Evolutionary conservation across 1,140 invertebrate species (phyloP), one percentile per base, ranked within the genome.

Genomic region (Littorina saxatilis): DNA sequence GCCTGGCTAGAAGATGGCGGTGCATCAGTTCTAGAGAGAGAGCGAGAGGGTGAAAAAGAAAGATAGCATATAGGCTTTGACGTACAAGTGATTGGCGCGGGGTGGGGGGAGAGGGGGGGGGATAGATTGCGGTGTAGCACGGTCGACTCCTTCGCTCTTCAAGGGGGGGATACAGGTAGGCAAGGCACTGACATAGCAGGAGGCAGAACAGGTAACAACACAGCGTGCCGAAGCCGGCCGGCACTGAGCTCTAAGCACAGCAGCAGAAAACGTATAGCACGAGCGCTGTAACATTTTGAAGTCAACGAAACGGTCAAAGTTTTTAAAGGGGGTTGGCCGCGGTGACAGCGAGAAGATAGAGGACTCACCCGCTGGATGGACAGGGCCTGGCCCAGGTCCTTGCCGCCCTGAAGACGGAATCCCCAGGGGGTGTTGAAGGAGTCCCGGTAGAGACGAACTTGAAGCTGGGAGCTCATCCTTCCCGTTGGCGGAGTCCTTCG

Each of bases 341-440:
- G n/a, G n/a, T n/a, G n/a, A n/a, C n/a, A n/a, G n/a, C n/a, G n/a
- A n/a, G n/a, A n/a, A n/a, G n/a, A n/a, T 74, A 47, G 17, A 47
- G 61, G 43, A 89, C 91, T 95, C 95, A 98, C 97, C 95, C 96
- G 96, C 86, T 97, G 97, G 90, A 99, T 95, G 90, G 97, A 95
- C 87, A 99, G 94, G 78, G 97, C 96, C n/a, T 96, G 95, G 86
- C 95, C 95, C 86, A 98, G 94, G 94, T 98, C 97, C 83, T 95
- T 94, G 83, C 97, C 97, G 86, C 97, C 97, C 83, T 97, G 96
- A 81, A 98, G 94, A 85, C 97, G 95, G 88, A 98, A 96, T 72
- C 97, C 97, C 97, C 97, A 99, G 85, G 96, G 96, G 86, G 95
- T 95, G 86, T 94, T 94, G 83, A 94, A 94, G 86, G 95, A 95